These are phyloP conservation scores for Xylophagus ater DNA, from an alignment of 2,888 invertebrate genomes.

Conservation along the genomic window DNA sequence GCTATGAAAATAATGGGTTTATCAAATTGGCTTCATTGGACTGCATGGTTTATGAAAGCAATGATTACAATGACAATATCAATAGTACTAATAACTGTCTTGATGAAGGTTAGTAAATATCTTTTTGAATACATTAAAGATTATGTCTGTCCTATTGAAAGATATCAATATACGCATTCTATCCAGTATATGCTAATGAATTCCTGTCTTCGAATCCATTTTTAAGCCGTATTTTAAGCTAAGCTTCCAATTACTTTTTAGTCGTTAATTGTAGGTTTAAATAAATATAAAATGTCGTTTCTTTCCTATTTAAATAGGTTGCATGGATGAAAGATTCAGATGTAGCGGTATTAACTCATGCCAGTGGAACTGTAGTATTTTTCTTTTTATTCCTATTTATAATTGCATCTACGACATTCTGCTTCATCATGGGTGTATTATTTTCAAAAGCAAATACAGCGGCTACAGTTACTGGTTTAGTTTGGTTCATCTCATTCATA, in stretches of 20 bases:
- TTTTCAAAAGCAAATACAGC: slow-evolving; percentile 66
- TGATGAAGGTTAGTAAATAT: slow-evolving; percentile 42
- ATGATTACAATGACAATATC: slow-evolving; percentile 51
- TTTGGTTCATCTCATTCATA: slow-evolving; percentile 60
- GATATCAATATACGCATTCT: no score
- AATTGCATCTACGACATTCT: slow-evolving; percentile 55
- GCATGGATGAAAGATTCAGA: slow-evolving; percentile 42
- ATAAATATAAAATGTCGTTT: no score
- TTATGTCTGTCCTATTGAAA: background rate
- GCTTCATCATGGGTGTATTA: slow-evolving; percentile 63
- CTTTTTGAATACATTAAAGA: background rate
- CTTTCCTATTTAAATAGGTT: slow-evolving; percentile 18
- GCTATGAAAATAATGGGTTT: slow-evolving; percentile 81
- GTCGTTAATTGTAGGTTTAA: no score
- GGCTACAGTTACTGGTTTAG: slow-evolving; percentile 55
- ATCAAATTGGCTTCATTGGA: slow-evolving; percentile 66
- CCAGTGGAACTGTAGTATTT: slow-evolving; percentile 53
- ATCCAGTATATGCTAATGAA: no score
- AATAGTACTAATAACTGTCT: slow-evolving; percentile 42
- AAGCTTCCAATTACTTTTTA: no score
- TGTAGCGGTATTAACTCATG: slow-evolving; percentile 53
- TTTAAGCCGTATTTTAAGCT: no score
- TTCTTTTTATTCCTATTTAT: slow-evolving; percentile 58
- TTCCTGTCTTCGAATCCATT: background rate
- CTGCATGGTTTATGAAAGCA: slow-evolving; percentile 69